Evolutionary conservation across 2,888 invertebrate species (phyloP).

Genomic region (Cheilosia urbana): DNA sequence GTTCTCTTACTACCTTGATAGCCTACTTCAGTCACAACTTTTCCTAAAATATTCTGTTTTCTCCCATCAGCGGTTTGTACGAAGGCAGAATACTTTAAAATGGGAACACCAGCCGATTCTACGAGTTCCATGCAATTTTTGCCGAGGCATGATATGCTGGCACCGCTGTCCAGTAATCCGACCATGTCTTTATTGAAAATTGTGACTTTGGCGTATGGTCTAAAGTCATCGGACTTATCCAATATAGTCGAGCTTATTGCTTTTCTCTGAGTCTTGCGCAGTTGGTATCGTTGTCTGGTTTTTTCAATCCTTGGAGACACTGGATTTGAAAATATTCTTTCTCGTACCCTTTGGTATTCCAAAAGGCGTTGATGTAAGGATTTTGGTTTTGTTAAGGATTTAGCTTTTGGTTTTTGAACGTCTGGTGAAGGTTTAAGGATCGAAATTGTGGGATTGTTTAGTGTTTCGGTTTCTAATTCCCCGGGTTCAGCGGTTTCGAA

Average conservation of each 20-base stretch:
- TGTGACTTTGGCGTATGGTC: neutral
- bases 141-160: too few relatives aligned
- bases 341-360: constrained; percentile 1
- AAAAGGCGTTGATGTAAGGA: neutral
- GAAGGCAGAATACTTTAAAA: neutral
- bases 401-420: neutral
- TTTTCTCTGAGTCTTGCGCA: neutral
- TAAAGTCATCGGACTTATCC: neutral
- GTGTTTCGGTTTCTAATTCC: neutral
- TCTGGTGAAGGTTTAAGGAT: neutral
- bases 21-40: neutral
- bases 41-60: neutral
- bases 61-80: neutral
- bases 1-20: neutral
- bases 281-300: neutral
- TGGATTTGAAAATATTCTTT: neutral
- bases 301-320: neutral
- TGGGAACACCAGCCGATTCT: neutral
- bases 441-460: neutral
- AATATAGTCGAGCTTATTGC: neutral
- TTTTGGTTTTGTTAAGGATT: neutral
- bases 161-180: neutral
- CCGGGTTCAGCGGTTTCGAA: neutral
- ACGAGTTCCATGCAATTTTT: neutral
- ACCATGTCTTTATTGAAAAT: neutral